Evolutionary conservation across 2,113 vertebrate genomes (phyloP), one percentile per base, ranked within the genome.

Genomic region (Acinonyx jubatus): DNA sequence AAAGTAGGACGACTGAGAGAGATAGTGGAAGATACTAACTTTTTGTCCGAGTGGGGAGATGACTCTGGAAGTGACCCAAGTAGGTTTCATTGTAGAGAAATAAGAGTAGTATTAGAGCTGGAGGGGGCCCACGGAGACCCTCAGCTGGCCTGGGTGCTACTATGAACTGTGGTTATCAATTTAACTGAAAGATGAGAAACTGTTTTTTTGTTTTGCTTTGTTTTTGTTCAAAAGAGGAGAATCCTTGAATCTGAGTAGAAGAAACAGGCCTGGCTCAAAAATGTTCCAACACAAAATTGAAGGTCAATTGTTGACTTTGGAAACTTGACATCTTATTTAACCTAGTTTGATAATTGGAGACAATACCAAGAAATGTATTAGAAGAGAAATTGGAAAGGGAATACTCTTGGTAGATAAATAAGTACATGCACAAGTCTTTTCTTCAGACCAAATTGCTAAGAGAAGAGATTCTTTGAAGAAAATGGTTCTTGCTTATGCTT

Each of bases 401-500:
- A 76, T 84, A 73, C 5, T 82, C 65, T 94, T 71, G 13, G 6
- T 88, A 95, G 85, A 95, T 90, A 89, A 95, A 21, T 93, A 2
- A 86, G 41, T 95, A 18, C 66, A 66, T 55, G 4, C 55, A 29
- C 29, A 97, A 91, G 38, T 21, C 8, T 36, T 97, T 80, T 74
- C 50, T 89, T 96, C 36, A 95, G 61, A 85, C 84, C 52, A 82
- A 31, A 31, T 91, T 66, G 66, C 36, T 92, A 19, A 92, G 68
- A 92, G 18, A 91, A 83, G 10, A 93, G 50, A 96, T 61, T 81
- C 10, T 81, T 81, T 36, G 3, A 73, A 69, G 81, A 93, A 92
- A 97, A 93, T 94, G 71, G 18, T 55, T 92, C 48, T 52, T 92
- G 27, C 38, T 97, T 76, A 89, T 74, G 16, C 36, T 95, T 95